Evolutionary conservation across 2,888 invertebrate species (phyloP).

Genomic region (Lamellibrachia columna): DNA sequence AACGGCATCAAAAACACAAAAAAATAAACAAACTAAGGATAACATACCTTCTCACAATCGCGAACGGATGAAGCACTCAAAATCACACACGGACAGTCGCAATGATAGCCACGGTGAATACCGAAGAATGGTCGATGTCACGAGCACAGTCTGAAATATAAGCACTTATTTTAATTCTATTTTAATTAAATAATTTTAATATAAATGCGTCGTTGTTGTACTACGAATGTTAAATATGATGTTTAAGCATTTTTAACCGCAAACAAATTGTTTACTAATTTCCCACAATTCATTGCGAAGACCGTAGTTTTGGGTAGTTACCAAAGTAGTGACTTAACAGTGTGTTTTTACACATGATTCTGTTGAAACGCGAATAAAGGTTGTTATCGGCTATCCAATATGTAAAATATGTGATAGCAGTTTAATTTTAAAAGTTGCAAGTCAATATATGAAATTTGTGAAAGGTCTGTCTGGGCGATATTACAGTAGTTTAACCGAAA

Average conservation of each 20-base stretch:
- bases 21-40: neutral
- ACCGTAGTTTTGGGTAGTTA: neutral
- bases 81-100: slow-evolving; percentile 16
- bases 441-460: neutral
- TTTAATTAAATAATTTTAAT: neutral
- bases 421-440: neutral
- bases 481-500: neutral
- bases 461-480: neutral
- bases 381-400: neutral
- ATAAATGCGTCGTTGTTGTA: neutral
- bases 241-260: neutral
- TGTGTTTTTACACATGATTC: neutral
- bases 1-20: neutral
- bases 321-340: neutral
- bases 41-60: neutral
- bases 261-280: slow-evolving; percentile 5
- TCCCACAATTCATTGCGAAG: slow-evolving; percentile 16
- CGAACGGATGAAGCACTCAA: neutral
- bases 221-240: neutral
- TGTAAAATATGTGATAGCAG: neutral
- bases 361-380: neutral
- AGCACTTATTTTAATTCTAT: neutral
- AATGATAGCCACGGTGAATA: neutral
- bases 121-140: slow-evolving; percentile 1
- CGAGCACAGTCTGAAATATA: neutral